A percentile compares a stretch with the other conserved stretches of the same genome.
Conservation (phyloP, 2,113 vertebrate genomes). For the Paedocypris sp. region DNA sequence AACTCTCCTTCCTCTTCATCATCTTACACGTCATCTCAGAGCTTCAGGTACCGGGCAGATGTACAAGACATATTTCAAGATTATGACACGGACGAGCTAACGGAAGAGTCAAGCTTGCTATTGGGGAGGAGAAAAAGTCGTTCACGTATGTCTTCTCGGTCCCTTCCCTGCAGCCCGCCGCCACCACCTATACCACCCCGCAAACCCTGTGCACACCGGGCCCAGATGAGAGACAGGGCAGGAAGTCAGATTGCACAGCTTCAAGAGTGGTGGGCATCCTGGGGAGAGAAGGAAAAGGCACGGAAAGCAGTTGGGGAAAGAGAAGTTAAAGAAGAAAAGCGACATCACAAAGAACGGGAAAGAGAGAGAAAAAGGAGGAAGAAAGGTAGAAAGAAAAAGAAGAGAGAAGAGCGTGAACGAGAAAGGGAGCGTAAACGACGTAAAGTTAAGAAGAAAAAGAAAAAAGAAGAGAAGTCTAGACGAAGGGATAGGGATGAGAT, state of each 20-base stretch:
- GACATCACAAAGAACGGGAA: constrained; percentile 60
- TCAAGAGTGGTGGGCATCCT: constrained; percentile 67
- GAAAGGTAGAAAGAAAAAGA: constrained; percentile 63
- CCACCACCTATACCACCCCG: constrained; percentile 66
- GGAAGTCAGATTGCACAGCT: constrained; percentile 59
- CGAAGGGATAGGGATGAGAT: constrained; percentile 48
- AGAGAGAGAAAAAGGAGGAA: constrained; percentile 58
- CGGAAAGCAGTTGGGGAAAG: constrained; percentile 23
- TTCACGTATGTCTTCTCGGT: constrained; percentile 59
- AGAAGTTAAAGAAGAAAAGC: constrained; percentile 48
- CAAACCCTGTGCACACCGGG: constrained; percentile 52
- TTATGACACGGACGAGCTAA: constrained; percentile 58
- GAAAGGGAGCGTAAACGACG: constrained; percentile 59
- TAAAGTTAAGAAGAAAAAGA: constrained; percentile 62
- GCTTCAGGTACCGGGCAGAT: constrained; percentile 56
- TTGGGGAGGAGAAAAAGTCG: constrained; percentile 52
- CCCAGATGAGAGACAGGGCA: constrained; percentile 46
- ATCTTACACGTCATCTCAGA: constrained; percentile 60
- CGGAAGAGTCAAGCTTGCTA: constrained; percentile 65
- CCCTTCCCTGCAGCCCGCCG: constrained; percentile 60
- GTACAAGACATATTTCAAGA: constrained; percentile 50
- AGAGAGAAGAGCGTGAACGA: constrained; percentile 56
- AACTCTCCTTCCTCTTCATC: constrained; percentile 55
- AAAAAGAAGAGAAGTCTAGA: constrained; percentile 54
- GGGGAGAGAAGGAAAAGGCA: constrained; percentile 55